These are phyloP conservation scores for Actinia tenebrosa DNA, from an alignment of 64 coral and sea anemone species.

Conservation along the genomic window DNA sequence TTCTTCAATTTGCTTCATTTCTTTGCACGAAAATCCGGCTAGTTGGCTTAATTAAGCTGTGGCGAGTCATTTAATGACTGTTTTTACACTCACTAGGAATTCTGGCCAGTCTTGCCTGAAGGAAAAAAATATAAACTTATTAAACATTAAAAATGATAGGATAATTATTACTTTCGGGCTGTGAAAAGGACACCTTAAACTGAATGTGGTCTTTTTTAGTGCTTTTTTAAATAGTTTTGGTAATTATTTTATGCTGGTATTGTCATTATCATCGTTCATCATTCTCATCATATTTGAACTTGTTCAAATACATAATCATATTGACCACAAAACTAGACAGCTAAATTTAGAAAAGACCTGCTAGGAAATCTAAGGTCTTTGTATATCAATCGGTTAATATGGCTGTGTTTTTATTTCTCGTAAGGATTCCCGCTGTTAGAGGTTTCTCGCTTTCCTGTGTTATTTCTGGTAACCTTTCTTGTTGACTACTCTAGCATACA, in stretches of 20 bases:
- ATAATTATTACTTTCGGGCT: too few relatives aligned
- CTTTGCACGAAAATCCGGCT: too few relatives aligned
- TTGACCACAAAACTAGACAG: neutral
- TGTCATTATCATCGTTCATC: neutral
- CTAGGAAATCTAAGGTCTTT: neutral
- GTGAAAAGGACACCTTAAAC: too few relatives aligned
- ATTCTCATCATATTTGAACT: neutral
- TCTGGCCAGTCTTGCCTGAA: neutral
- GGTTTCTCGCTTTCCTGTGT: neutral
- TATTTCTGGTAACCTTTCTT: constrained; percentile 6
- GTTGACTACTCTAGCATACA: neutral
- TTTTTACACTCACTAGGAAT: neutral
- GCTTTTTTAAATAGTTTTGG: neutral
- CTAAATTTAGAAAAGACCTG: neutral
- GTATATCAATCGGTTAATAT: neutral
- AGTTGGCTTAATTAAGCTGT: too few relatives aligned
- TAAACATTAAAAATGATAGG: too few relatives aligned
- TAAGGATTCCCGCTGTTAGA: neutral
- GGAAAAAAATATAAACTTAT: neutral
- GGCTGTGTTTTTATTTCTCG: neutral
- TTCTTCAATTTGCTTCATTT: neutral
- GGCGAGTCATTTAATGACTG: too few relatives aligned
- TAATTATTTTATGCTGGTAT: neutral
- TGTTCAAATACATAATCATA: neutral
- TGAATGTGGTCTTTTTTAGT: too few relatives aligned